These are phyloP conservation scores for Arenaria interpres DNA, from an alignment of 2,113 vertebrate genomes.

Conservation along the genomic window DNA sequence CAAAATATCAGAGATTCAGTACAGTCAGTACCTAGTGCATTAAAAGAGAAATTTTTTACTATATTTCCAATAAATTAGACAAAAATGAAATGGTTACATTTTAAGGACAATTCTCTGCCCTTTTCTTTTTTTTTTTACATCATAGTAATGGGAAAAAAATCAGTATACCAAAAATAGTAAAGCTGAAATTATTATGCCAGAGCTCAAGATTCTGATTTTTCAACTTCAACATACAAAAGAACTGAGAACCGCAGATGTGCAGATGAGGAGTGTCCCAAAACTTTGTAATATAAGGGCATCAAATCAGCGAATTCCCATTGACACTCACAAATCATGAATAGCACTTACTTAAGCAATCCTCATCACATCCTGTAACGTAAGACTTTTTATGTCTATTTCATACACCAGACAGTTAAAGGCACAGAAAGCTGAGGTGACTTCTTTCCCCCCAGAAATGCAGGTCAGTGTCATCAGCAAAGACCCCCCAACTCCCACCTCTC, in stretches of 20 bases:
- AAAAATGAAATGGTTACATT: neutral
- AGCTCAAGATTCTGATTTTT: neutral
- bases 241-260: neutral
- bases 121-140: neutral
- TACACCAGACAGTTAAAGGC: neutral
- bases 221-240: neutral
- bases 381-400: neutral
- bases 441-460: neutral
- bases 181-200: neutral
- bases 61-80: neutral
- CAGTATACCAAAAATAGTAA: neutral
- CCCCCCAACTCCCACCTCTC: neutral
- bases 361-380: neutral
- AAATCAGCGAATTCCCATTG: neutral
- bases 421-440: neutral
- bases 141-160: neutral
- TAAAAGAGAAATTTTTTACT: neutral
- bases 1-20: neutral
- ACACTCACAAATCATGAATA: neutral
- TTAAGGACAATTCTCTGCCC: neutral
- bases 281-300: neutral
- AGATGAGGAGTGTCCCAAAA: neutral
- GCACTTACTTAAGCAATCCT: neutral
- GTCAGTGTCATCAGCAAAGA: neutral
- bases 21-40: neutral